phyloP scores from a whole-genome alignment of 92 coral and sea anemone genomes.

The Hydrozoanthus gracilis region DNA sequence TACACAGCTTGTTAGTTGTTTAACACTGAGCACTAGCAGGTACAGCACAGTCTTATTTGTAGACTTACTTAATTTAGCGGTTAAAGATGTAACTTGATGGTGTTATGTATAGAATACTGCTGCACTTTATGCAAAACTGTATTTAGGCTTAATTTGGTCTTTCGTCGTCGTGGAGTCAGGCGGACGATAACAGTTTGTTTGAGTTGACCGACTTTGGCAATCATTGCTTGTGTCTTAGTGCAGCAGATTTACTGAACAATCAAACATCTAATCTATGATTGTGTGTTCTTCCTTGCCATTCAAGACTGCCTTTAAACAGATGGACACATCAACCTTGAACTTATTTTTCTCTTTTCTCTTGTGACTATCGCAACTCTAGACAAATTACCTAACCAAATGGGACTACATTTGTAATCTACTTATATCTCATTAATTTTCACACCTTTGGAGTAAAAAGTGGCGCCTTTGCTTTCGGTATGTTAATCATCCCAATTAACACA shows the following conservation, averaged over 20 bases:
- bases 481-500: conserved; percentile 25
- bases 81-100: too few species aligned
- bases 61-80: too few species aligned
- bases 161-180: neutral
- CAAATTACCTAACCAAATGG: too few species aligned
- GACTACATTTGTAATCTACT: neutral
- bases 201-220: neutral
- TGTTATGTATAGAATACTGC: too few species aligned
- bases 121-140: neutral
- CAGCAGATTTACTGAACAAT: neutral
- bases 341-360: neutral
- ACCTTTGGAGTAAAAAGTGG: neutral
- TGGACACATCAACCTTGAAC: neutral
- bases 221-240: too few species aligned
- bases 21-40: too few species aligned
- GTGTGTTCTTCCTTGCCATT: neutral
- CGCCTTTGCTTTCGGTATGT: neutral
- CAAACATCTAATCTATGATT: neutral
- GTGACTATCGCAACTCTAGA: too few species aligned
- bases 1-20: too few species aligned
- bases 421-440: neutral
- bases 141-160: neutral
- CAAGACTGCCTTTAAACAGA: neutral
- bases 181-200: neutral
- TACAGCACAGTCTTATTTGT: too few species aligned